These are phyloP conservation scores for Nemoura dubitans DNA, from an alignment of 2,888 invertebrate species.

Conservation along the genomic window DNA sequence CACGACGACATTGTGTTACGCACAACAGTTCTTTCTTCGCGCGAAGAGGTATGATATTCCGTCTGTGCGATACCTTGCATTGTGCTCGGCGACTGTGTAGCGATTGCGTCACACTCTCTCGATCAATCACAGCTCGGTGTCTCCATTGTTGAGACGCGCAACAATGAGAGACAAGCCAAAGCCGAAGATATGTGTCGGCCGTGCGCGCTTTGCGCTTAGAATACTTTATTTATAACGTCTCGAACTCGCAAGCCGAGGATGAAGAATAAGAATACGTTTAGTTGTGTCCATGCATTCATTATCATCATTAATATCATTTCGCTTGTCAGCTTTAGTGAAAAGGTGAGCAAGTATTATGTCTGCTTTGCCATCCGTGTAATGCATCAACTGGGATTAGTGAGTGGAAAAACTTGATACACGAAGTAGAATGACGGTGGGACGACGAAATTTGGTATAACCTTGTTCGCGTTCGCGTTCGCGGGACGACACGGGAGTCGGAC, in stretches of 20 bases:
- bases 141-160: background rate
- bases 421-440: background rate
- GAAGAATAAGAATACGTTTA: background rate
- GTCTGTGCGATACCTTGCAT: background rate
- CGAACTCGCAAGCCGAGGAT: background rate
- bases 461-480: too few relatives aligned
- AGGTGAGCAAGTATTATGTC: background rate
- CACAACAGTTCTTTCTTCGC: background rate
- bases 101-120: constrained; percentile 17
- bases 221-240: background rate
- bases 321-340: constrained; percentile 5
- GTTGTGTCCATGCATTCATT: constrained; percentile 30
- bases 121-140: constrained; percentile 15
- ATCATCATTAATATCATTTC: constrained; percentile 13
- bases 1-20: background rate
- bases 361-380: constrained; percentile 4
- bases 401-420: background rate
- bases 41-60: background rate
- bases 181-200: background rate
- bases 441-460: background rate
- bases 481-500: background rate
- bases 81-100: background rate
- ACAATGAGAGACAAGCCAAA: background rate
- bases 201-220: background rate
- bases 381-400: constrained; percentile 18